Evolutionary conservation across 2,888 invertebrate species (phyloP).

Genomic region (Mythimna pallens): DNA sequence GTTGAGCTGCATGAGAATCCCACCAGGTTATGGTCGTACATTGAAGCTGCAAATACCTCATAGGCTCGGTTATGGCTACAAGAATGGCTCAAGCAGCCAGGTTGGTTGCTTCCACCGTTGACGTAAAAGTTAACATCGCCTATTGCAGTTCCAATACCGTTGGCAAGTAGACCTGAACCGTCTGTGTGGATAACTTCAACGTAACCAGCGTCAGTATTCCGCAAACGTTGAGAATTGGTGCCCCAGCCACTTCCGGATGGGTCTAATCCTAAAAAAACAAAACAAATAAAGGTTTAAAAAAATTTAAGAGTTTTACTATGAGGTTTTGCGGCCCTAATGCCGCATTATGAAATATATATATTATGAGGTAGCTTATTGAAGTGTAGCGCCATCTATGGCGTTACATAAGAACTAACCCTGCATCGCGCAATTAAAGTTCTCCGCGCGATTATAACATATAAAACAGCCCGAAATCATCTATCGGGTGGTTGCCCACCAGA

Average conservation of each 20-base stretch:
- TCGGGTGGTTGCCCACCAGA: too few species aligned
- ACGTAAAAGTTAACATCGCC: constrained; percentile 97
- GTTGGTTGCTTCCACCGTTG: constrained; percentile 94
- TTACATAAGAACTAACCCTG: too few species aligned
- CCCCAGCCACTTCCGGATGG: constrained; percentile 76
- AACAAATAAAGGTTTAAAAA: not conserved
- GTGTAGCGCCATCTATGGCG: too few species aligned
- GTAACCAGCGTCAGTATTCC: constrained; percentile 73
- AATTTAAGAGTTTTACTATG: too few species aligned
- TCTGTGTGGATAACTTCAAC: constrained; percentile 84
- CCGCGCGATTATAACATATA: too few species aligned
- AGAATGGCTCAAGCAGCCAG: constrained; percentile 75
- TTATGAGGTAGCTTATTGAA: too few species aligned
- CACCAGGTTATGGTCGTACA: constrained; percentile 63
- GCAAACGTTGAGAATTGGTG: constrained; percentile 66
- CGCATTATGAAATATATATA: too few species aligned
- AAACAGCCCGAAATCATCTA: too few species aligned
- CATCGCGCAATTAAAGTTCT: too few species aligned
- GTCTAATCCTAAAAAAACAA: constrained; percentile 71
- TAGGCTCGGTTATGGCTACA: constrained; percentile 79
- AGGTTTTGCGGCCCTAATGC: too few species aligned
- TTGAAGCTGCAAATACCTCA: constrained; percentile 75
- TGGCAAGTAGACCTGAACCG: constrained; percentile 66
- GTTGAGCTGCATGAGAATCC: constrained; percentile 71
- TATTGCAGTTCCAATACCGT: constrained; percentile 93